These are phyloP conservation scores for Hyppa rectilinea DNA, from an alignment of 2,888 invertebrate genomes.

Conservation along the genomic window DNA sequence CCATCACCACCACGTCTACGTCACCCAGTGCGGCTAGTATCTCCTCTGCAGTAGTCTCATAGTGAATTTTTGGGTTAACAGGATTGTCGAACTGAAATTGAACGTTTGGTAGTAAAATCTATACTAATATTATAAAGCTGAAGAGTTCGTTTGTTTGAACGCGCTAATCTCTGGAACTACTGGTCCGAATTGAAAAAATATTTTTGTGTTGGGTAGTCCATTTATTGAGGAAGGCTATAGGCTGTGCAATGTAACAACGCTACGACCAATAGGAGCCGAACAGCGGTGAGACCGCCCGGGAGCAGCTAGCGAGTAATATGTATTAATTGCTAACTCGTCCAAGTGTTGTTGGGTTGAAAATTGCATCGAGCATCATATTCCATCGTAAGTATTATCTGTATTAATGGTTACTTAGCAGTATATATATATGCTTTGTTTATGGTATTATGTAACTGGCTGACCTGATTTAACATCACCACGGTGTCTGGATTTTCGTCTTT, in stretches of 20 bases:
- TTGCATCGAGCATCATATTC: background rate
- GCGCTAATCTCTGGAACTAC: too few species aligned
- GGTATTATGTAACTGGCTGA: conserved; percentile 27
- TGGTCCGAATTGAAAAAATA: too few species aligned
- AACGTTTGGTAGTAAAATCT: conserved; percentile 1
- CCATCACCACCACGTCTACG: conserved; percentile 94
- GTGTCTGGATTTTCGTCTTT: conserved; percentile 59
- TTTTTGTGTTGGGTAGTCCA: too few species aligned
- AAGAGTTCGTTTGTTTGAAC: too few species aligned
- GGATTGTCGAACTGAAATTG: conserved; percentile 94
- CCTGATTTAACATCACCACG: conserved; percentile 87
- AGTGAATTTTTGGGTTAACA: conserved; percentile 98
- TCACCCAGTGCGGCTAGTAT: conserved; percentile 93
- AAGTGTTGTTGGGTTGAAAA: background rate
- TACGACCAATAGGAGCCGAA: too few species aligned
- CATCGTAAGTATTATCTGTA: background rate
- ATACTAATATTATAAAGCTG: too few species aligned
- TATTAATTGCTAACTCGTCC: too few species aligned
- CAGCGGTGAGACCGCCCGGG: too few species aligned
- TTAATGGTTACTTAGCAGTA: background rate
- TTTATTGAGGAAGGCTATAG: too few species aligned
- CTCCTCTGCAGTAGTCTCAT: conserved; percentile 96
- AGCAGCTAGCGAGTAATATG: too few species aligned
- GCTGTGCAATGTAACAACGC: too few species aligned
- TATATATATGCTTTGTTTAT: background rate